A percentile compares a stretch with the other conserved stretches of the same genome.
Conservation (phyloP, 2,113 vertebrate genomes). For the Paradoxurus hermaphroditus region DNA sequence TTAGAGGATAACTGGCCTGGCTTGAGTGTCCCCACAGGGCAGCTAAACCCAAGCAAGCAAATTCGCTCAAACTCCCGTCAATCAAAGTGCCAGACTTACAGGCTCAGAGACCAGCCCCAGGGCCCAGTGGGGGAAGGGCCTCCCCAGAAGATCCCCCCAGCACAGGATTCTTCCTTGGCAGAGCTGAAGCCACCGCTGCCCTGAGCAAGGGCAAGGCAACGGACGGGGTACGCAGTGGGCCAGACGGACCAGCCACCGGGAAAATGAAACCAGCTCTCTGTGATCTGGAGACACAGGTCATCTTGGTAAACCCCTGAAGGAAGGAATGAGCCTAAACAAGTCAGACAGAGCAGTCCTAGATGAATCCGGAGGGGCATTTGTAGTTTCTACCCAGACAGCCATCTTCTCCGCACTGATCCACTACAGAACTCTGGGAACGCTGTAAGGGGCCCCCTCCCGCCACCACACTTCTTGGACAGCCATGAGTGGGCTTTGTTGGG, state of each 20-base stretch:
- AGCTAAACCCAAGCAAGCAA: slow-evolving; percentile 21
- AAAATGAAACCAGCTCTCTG: neutral
- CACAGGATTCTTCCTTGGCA: neutral
- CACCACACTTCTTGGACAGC: neutral
- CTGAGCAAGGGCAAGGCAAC: neutral
- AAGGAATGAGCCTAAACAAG: neutral
- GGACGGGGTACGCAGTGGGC: too few relatives aligned
- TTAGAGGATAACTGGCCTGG: neutral
- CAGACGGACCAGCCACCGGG: neutral
- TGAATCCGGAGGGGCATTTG: neutral
- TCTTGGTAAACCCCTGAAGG: neutral
- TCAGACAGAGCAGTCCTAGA: neutral
- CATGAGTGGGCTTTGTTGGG: neutral
- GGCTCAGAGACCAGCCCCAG: neutral
- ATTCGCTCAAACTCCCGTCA: neutral
- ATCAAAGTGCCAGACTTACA: neutral
- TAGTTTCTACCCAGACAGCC: neutral
- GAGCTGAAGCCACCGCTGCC: neutral
- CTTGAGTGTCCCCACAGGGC: neutral
- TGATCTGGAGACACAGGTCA: neutral
- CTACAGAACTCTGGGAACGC: accelerated
- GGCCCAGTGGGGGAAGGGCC: neutral
- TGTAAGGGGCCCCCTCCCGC: neutral
- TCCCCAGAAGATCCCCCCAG: neutral
- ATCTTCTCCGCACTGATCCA: neutral